These are phyloP conservation scores for Triops longicaudatus DNA, from an alignment of 1,140 invertebrate genomes.

Conservation along the genomic window DNA sequence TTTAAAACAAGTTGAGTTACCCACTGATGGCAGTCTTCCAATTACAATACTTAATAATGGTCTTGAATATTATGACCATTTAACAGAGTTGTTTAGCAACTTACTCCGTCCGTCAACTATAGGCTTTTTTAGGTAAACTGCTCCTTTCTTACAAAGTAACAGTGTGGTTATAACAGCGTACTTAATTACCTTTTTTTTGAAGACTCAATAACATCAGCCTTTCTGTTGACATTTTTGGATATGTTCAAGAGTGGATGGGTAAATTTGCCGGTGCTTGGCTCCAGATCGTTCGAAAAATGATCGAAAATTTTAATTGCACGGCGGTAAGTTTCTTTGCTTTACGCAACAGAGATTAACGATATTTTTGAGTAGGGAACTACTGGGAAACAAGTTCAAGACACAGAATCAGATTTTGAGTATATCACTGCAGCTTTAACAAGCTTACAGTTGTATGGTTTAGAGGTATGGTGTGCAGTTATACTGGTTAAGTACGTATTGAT, in stretches of 20 bases:
- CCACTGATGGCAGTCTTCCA: not conserved
- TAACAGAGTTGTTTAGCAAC: not conserved
- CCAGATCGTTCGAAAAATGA: not conserved
- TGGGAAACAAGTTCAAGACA: not conserved
- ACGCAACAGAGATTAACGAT: not conserved
- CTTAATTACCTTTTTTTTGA: too few relatives aligned
- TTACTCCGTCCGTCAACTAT: not conserved
- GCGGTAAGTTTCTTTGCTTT: not conserved
- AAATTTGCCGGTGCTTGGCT: not conserved
- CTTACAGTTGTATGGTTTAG: not conserved
- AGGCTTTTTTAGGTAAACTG: not conserved
- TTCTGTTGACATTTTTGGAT: not conserved
- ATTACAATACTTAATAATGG: not conserved
- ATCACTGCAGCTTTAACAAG: not conserved
- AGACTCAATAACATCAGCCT: not conserved
- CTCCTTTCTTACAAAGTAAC: not conserved
- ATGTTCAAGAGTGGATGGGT: not conserved
- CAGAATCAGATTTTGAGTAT: not conserved
- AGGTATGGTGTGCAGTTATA: not conserved
- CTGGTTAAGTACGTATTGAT: not conserved
- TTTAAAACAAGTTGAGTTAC: not conserved
- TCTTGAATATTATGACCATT: not conserved
- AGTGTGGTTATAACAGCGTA: too few relatives aligned
- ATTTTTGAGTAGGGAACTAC: not conserved
- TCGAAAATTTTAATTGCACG: not conserved